Evolutionary conservation across 2,797 vertebrate genomes (phyloP).

Genomic region (Coreius guichenoti): DNA sequence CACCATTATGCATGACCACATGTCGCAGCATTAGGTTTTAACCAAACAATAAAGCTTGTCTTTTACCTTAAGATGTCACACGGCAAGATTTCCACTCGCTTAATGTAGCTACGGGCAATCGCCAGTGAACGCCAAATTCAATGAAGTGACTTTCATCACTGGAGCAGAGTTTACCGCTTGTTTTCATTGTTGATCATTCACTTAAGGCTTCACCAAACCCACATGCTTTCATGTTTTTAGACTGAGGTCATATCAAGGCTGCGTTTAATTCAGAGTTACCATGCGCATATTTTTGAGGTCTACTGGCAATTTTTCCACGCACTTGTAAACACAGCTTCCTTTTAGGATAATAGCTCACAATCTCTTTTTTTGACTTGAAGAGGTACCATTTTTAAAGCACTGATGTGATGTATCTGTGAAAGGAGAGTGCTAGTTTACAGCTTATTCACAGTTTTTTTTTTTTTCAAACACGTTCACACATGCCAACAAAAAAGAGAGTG

Average conservation of each 20-base stretch:
- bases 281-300: background rate
- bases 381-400: constrained; percentile 3
- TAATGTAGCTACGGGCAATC: constrained; percentile 25
- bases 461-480: background rate
- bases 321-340: constrained; percentile 5
- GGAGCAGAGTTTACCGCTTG: constrained; percentile 8
- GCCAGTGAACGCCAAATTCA: background rate
- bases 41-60: constrained; percentile 36
- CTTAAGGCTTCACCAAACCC: constrained; percentile 24
- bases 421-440: constrained; percentile 16
- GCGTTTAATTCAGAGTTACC: constrained; percentile 22
- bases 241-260: constrained; percentile 24
- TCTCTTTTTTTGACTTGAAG: background rate
- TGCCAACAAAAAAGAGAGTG: constrained; percentile 38
- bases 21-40: constrained; percentile 40
- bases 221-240: constrained; percentile 21
- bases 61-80: constrained; percentile 37
- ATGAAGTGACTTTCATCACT: constrained; percentile 22
- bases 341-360: constrained; percentile 11
- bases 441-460: constrained; percentile 34
- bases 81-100: background rate
- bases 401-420: constrained; percentile 2
- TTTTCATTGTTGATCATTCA: constrained; percentile 34
- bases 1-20: constrained; percentile 38
- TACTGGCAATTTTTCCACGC: background rate